These are phyloP conservation scores for Phalacrocorax carbo DNA, from an alignment of 2,113 vertebrate genomes.

Conservation along the genomic window DNA sequence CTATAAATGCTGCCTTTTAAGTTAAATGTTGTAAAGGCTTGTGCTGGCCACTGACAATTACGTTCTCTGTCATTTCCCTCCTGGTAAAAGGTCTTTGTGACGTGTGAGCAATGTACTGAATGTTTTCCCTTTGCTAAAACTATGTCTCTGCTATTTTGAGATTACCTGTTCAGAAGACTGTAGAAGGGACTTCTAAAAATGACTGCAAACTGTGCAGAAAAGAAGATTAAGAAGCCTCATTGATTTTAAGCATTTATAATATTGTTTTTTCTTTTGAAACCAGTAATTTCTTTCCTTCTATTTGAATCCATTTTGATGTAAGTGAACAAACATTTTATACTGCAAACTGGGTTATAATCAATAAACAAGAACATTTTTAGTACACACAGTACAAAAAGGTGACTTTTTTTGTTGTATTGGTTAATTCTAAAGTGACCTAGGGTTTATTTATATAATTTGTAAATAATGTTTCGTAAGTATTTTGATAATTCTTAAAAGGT, in stretches of 20 bases:
- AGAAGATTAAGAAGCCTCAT: constrained; percentile 48
- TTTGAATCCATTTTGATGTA: constrained; percentile 74
- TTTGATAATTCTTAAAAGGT: constrained; percentile 59
- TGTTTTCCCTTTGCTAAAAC: constrained; percentile 28
- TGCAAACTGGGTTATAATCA: constrained; percentile 74
- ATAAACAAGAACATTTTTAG: constrained; percentile 76
- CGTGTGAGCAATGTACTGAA: constrained; percentile 40
- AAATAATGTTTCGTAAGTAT: constrained; percentile 74
- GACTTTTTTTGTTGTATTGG: constrained; percentile 53
- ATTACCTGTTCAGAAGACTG: constrained; percentile 49
- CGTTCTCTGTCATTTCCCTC: constrained; percentile 33
- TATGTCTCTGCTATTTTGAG: constrained; percentile 56
- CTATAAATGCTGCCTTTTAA: constrained; percentile 79
- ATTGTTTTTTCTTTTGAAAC: constrained; percentile 63
- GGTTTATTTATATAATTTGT: constrained; percentile 78
- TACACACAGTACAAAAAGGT: constrained; percentile 58
- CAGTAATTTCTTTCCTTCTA: constrained; percentile 31
- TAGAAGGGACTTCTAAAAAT: constrained; percentile 44
- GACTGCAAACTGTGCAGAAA: constrained; percentile 18
- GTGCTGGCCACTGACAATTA: constrained; percentile 85
- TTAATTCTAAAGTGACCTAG: constrained; percentile 64
- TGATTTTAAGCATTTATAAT: constrained; percentile 73
- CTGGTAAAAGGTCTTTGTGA: constrained; percentile 50
- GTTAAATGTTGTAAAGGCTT: constrained; percentile 82
- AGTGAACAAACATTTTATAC: constrained; percentile 76